Percentiles rank a stretch among this genome's conserved stretches.
Evolutionary conservation across 2,113 vertebrate genomes (phyloP).

Genomic region (Pachypanchax playfairii): DNA sequence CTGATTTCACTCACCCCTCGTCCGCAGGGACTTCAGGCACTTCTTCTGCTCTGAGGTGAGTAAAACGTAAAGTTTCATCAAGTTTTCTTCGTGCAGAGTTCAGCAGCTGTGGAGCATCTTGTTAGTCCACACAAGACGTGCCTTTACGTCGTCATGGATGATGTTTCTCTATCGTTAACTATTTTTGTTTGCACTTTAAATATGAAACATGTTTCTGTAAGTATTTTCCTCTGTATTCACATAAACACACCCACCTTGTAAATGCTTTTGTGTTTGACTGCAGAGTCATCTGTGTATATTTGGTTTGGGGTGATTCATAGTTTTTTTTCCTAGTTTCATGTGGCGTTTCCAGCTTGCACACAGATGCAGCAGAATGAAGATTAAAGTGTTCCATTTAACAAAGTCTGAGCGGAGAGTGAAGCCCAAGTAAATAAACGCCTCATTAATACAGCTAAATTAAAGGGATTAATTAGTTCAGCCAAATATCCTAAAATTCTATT

Average conservation of each 20-base stretch:
- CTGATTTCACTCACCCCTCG: conserved; percentile 25
- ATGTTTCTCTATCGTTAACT: too few relatives aligned
- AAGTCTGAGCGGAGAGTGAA: conserved; percentile 16
- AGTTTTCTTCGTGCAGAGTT: not conserved
- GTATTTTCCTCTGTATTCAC: conserved; percentile 7
- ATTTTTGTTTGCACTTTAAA: too few relatives aligned
- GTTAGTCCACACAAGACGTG: not conserved
- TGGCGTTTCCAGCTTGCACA: conserved; percentile 54
- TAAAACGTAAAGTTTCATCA: conserved; percentile 8
- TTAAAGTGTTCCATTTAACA: conserved; percentile 24
- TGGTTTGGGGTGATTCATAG: conserved; percentile 21
- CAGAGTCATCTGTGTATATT: conserved; percentile 23
- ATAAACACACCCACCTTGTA: not conserved
- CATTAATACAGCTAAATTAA: conserved; percentile 6
- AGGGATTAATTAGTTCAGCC: not conserved
- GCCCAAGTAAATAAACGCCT: conserved; percentile 16
- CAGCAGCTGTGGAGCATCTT: not conserved
- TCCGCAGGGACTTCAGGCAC: conserved; percentile 9
- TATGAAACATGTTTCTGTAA: not conserved
- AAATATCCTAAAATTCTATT: not conserved
- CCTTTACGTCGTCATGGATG: too few relatives aligned
- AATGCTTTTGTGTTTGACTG: conserved; percentile 12
- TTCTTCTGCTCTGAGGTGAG: conserved; percentile 59
- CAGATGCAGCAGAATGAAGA: conserved; percentile 58
- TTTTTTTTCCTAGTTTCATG: conserved; percentile 40